Base-by-base conservation (phyloP, 1,140 invertebrate species). In the Drosophila novamexicana region DNA sequence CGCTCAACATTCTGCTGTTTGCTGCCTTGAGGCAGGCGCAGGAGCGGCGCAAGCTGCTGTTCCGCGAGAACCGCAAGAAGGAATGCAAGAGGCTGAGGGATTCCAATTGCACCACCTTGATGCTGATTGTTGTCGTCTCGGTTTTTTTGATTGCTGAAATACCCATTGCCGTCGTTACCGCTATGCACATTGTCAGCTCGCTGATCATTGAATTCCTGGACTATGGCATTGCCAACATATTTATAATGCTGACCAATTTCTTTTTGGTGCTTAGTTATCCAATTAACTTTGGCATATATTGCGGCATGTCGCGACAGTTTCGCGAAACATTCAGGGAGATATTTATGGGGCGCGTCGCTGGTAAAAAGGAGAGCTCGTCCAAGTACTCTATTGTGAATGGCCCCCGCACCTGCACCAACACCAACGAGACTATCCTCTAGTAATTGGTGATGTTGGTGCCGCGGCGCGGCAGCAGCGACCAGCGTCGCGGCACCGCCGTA, bases 281-380 rank as follows among this genome's bases (percentile, higher is more conserved):
- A 0, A 96, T 98, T 62, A 98, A 98, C 93, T 99, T 99, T 88
- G 97, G 97, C 59, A 98, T 99, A 69, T 99, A 99, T 91, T 98
- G 97, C 91, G 97, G 97, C 6, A 98, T 98, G 98, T 97, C 96
- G 52, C 94, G 97, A 22, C 97, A 98, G 90, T 99, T 99, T 91
- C 93, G 98, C 36, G 97, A 98, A 91, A 98, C 98, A 0, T 99
- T 98, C 93, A 97, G 97, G 81, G 96, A 97, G 80, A 93, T 98
- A 4, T 98, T 98, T 81, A 94, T 97, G 6, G 93, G 95, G 1
- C 94, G 95, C 2, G 92, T 94, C 0, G 93, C 93, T 9, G 93
- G 91, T 59, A 94, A 95, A 70, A 94, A 95, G 79, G 95, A 95
- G 73, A 95, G 94, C 29, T 96, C 95, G 5, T 95, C 95, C 14